phyloP scores from a whole-genome alignment of 2,113 vertebrate species.

The Sceloporus undulatus region DNA sequence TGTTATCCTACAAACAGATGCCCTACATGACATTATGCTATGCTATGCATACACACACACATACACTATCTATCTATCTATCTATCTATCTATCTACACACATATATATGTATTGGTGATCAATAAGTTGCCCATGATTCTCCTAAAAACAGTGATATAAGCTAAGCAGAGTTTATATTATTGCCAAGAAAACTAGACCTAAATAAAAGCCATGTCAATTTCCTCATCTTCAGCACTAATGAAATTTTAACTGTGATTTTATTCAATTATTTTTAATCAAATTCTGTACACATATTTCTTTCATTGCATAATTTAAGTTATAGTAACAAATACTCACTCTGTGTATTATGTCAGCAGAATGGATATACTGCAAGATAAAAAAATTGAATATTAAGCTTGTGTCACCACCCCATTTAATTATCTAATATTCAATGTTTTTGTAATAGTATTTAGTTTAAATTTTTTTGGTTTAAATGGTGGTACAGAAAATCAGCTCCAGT shows the following conservation, averaged over 20 bases:
- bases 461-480: neutral
- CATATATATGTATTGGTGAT: no score
- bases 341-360: conserved; percentile 98
- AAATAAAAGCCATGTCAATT: conserved; percentile 15
- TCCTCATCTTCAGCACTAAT: neutral
- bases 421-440: neutral
- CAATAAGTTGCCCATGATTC: neutral
- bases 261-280: neutral
- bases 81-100: no score
- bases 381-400: conserved; percentile 44
- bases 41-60: no score
- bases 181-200: neutral
- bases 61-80: no score
- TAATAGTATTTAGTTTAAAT: neutral
- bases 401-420: neutral
- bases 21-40: no score
- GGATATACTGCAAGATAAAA: conserved; percentile 90
- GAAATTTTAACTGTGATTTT: neutral
- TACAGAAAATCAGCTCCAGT: neutral
- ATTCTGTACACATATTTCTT: neutral
- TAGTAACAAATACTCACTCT: conserved; percentile 86
- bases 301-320: conserved; percentile 27
- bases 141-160: neutral
- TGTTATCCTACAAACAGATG: neutral
- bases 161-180: neutral